Conservation (phyloP, 2,113 vertebrate species). For the Oryctolagus cuniculus region DNA sequence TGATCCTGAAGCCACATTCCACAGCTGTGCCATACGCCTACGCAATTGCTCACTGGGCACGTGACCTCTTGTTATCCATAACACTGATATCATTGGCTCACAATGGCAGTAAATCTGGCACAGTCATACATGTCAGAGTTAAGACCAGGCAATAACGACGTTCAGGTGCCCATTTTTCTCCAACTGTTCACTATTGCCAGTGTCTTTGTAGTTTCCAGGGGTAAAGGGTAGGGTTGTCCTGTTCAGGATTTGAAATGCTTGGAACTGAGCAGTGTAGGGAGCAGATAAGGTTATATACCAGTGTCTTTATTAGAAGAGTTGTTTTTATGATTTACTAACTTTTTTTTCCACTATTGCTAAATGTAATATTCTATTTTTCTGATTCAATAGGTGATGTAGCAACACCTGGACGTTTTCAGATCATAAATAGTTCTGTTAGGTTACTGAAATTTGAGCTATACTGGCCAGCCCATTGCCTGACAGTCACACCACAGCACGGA, state of each 20-base stretch:
- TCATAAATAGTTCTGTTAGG: constrained; percentile 90
- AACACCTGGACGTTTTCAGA: constrained; percentile 88
- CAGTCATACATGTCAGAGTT: background rate
- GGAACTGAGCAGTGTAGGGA: background rate
- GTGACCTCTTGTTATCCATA: background rate
- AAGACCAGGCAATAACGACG: background rate
- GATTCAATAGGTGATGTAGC: constrained; percentile 87
- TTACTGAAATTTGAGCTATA: constrained; percentile 94
- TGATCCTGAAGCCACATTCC: background rate
- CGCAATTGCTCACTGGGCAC: background rate
- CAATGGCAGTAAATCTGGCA: background rate
- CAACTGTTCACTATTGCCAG: background rate
- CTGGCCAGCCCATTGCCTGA: constrained; percentile 97
- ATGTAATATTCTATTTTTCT: constrained; percentile 58
- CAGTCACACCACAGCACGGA: constrained; percentile 96
- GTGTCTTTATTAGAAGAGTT: background rate
- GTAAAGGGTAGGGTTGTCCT: background rate
- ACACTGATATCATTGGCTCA: background rate
- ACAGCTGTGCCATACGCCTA: background rate
- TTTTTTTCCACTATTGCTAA: constrained; percentile 62
- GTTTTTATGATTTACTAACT: constrained; percentile 36
- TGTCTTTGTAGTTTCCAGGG: constrained; percentile 13
- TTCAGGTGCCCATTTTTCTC: background rate
- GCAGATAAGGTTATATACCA: background rate
- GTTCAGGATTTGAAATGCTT: constrained; percentile 58